Conservation (phyloP, 2,797 vertebrate genomes). For the Tiaroga cobitis region DNA sequence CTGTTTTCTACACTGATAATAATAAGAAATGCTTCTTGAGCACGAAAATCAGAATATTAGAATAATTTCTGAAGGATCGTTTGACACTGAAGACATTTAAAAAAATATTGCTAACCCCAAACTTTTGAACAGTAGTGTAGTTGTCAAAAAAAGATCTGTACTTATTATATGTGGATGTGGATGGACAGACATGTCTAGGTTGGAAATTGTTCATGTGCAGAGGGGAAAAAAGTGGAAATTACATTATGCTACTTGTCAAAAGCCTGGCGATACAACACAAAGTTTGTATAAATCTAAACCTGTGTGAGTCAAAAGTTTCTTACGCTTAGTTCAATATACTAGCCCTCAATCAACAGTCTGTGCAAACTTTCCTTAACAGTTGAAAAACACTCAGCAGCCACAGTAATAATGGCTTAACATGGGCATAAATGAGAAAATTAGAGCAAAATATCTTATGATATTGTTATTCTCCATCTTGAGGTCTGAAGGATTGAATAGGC, state of each 20-base stretch:
- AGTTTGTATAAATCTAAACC: neutral
- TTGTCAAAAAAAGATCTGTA: neutral
- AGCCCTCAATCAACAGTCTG: slow-evolving; percentile 18
- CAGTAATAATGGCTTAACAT: slow-evolving; percentile 19
- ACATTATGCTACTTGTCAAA: neutral
- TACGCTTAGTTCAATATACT: neutral
- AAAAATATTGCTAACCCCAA: neutral
- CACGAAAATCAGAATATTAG: neutral
- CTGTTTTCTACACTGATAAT: too few species aligned
- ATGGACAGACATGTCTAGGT: neutral
- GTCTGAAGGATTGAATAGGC: neutral
- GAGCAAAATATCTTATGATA: slow-evolving; percentile 1
- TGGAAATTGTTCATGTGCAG: neutral
- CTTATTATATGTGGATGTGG: neutral
- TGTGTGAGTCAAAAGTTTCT: slow-evolving; percentile 2
- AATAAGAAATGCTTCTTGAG: too few species aligned
- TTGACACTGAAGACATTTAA: neutral
- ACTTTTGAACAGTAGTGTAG: neutral
- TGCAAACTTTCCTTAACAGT: slow-evolving; percentile 12
- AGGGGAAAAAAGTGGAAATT: too few species aligned
- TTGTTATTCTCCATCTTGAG: neutral
- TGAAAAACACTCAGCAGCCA: neutral
- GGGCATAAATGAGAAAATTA: neutral
- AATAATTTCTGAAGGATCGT: neutral
- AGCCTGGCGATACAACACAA: neutral